Percentiles rank a stretch among this genome's conserved stretches.
Evolutionary conservation across 2,888 invertebrate species (phyloP).

Genomic region (Lymantria monacha): DNA sequence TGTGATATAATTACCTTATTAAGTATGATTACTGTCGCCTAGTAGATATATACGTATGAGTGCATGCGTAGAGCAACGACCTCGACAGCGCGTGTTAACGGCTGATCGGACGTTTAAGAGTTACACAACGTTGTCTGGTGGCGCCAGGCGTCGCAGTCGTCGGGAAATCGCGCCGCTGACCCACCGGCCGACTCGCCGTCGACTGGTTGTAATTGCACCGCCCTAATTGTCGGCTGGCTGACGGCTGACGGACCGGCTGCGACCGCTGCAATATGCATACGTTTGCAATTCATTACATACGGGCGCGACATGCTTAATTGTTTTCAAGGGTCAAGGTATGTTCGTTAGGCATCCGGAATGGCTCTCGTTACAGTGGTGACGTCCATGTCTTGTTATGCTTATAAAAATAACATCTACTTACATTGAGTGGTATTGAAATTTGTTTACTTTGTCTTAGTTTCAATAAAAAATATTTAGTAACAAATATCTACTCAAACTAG

Average conservation of each 20-base stretch:
- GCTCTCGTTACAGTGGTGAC: slow-evolving; percentile 53
- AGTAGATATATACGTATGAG: slow-evolving; percentile 20
- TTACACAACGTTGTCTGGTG: slow-evolving; percentile 69
- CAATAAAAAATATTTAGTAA: no score
- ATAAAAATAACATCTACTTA: slow-evolving; percentile 34
- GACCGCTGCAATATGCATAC: slow-evolving; percentile 48
- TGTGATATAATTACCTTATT: slow-evolving; percentile 21
- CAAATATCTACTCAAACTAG: no score
- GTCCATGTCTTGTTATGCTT: slow-evolving; percentile 55
- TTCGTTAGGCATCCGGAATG: slow-evolving; percentile 35
- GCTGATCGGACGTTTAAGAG: slow-evolving; percentile 60
- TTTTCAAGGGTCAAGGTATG: slow-evolving; percentile 55
- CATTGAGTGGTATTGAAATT: no score
- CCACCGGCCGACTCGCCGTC: slow-evolving; percentile 69
- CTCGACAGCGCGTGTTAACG: slow-evolving; percentile 61
- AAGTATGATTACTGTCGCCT: slow-evolving; percentile 43
- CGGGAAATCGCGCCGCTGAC: slow-evolving; percentile 77
- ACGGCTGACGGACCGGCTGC: slow-evolving; percentile 56
- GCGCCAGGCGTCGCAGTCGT: slow-evolving; percentile 69
- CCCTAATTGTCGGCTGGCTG: slow-evolving; percentile 68
- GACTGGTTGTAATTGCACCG: slow-evolving; percentile 73
- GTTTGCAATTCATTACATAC: slow-evolving; percentile 68
- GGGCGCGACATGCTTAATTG: slow-evolving; percentile 64
- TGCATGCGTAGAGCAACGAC: slow-evolving; percentile 67
- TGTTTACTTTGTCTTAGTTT: no score